These are phyloP conservation scores for Blennius ocellaris DNA, from an alignment of 2,113 vertebrate species.

Conservation along the genomic window DNA sequence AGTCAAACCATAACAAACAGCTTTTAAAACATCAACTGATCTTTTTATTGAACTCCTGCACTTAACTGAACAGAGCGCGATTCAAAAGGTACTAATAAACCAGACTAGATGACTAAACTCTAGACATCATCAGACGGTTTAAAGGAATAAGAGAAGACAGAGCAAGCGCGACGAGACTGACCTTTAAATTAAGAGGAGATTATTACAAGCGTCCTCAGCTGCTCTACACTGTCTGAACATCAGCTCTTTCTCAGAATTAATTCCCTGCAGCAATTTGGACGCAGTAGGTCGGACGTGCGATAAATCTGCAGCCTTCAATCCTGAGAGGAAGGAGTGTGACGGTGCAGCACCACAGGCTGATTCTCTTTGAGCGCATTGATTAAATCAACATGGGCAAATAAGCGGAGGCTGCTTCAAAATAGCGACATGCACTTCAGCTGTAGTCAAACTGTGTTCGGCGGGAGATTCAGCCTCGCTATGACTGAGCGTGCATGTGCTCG, in stretches of 20 bases:
- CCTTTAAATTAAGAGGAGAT: background rate
- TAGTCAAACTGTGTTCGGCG: background rate
- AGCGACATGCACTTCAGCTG: background rate
- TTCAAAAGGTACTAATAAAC: background rate
- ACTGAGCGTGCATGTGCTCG: background rate
- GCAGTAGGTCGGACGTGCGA: conserved; percentile 18
- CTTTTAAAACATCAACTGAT: background rate
- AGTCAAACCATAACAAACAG: background rate
- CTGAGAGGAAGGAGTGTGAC: conserved; percentile 10
- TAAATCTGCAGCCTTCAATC: conserved; percentile 16
- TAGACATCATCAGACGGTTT: background rate
- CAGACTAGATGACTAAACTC: background rate
- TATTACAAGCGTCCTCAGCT: conserved; percentile 7
- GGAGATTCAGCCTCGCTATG: background rate
- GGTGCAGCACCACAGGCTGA: background rate
- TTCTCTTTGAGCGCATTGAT: conserved; percentile 8
- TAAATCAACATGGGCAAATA: conserved; percentile 3
- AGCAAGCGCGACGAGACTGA: background rate
- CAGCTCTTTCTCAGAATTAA: conserved; percentile 21
- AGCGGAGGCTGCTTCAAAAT: conserved; percentile 12
- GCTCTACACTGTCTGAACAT: conserved; percentile 8
- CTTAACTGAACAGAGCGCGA: background rate
- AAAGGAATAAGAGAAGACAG: background rate
- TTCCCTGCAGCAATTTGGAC: conserved; percentile 34
- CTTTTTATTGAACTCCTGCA: background rate